Percentiles rank a stretch among this genome's conserved stretches.
Conservation (phyloP, 2,797 vertebrate species). For the Orestias chungarensis region DNA sequence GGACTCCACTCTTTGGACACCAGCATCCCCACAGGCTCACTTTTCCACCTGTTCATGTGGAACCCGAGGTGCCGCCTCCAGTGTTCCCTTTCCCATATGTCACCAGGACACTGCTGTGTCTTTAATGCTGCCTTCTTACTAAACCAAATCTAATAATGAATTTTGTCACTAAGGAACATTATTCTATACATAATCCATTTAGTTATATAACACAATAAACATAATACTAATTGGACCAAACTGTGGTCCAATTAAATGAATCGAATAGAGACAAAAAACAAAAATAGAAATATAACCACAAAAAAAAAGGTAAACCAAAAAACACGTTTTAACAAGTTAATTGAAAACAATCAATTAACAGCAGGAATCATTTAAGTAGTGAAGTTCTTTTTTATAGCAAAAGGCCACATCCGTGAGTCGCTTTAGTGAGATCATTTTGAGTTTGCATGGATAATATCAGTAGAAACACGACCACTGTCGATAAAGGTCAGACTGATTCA, state of each 20-base stretch:
- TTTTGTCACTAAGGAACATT: not conserved
- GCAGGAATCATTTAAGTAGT: not conserved
- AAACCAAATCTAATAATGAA: no score
- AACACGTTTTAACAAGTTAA: not conserved
- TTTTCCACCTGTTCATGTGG: slow-evolving; percentile 77
- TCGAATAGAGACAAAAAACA: not conserved
- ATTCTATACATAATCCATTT: not conserved
- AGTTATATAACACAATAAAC: no score
- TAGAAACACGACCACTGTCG: not conserved
- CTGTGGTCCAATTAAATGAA: not conserved
- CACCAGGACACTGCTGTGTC: slow-evolving; percentile 44
- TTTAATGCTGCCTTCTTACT: slow-evolving; percentile 33
- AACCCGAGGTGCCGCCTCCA: slow-evolving; percentile 61
- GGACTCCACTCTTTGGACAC: slow-evolving; percentile 55
- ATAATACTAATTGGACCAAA: not conserved
- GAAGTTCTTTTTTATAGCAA: not conserved
- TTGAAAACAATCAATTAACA: not conserved
- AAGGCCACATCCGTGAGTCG: not conserved
- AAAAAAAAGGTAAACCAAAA: not conserved
- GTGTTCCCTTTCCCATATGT: slow-evolving; percentile 72
- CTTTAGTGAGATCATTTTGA: not conserved
- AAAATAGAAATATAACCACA: not conserved
- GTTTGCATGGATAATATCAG: no score
- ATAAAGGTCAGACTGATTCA: not conserved
- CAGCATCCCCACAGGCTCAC: slow-evolving; percentile 56